Percentiles rank a stretch among this genome's conserved stretches.
phyloP scores from a whole-genome alignment of 2,888 invertebrate species.

The Smittia sp. region DNA sequence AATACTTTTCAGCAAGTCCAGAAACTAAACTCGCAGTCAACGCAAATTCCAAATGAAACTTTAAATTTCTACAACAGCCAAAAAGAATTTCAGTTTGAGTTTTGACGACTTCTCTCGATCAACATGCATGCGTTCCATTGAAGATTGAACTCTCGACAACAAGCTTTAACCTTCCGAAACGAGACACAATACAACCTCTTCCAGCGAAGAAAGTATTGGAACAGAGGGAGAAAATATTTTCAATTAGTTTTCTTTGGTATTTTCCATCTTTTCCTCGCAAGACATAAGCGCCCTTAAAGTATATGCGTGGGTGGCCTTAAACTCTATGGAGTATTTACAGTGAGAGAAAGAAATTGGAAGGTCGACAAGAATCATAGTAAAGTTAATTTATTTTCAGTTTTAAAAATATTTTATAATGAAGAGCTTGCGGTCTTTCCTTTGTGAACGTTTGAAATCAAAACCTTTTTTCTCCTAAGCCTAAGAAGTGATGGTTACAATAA shows the following conservation, averaged over 20 bases:
- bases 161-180: too few species aligned
- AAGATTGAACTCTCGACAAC: too few species aligned
- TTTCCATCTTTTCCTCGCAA: background rate
- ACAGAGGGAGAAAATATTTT: background rate
- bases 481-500: slow-evolving; percentile 12
- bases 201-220: too few species aligned
- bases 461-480: background rate
- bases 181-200: too few species aligned
- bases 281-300: background rate
- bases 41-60: too few species aligned
- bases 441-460: background rate
- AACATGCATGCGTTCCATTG: too few species aligned
- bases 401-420: background rate
- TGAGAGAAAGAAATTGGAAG: background rate
- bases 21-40: too few species aligned
- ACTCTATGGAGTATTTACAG: background rate
- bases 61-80: too few species aligned
- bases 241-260: background rate
- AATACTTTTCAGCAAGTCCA: too few species aligned
- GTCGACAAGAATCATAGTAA: background rate
- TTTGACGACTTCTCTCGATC: too few species aligned
- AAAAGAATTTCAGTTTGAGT: too few species aligned
- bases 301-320: background rate
- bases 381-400: background rate
- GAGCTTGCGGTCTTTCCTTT: background rate